These are phyloP conservation scores for Proteles cristata DNA, from an alignment of 2,113 vertebrate species.

Conservation along the genomic window DNA sequence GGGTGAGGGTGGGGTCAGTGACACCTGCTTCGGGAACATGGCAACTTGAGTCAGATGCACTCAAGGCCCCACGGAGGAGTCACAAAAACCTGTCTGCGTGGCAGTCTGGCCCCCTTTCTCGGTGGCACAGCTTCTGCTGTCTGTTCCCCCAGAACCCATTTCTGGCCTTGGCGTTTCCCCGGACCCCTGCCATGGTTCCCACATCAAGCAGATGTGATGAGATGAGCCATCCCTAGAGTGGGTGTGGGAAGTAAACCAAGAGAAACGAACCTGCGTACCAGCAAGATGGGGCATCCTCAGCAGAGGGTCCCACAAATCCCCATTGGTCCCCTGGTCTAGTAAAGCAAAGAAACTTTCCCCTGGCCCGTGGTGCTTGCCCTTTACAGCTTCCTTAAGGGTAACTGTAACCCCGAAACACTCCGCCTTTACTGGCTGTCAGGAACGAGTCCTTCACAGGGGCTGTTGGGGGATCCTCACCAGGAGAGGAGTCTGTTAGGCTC, in stretches of 20 bases:
- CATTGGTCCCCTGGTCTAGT: rapidly evolving
- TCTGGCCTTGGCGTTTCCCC: background rate
- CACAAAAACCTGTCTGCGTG: rapidly evolving
- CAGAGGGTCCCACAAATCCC: background rate
- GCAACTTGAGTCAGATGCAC: background rate
- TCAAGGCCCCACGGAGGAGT: rapidly evolving
- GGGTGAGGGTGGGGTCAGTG: background rate
- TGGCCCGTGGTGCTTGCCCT: background rate
- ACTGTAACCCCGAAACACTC: background rate
- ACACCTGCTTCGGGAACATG: background rate
- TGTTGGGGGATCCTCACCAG: background rate
- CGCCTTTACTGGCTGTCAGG: rapidly evolving
- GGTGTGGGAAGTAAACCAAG: background rate
- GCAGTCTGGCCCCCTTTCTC: background rate
- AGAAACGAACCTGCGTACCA: rapidly evolving
- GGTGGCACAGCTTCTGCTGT: background rate
- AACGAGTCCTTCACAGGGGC: rapidly evolving
- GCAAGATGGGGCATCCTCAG: rapidly evolving
- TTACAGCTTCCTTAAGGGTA: rapidly evolving
- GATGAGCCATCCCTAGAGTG: background rate
- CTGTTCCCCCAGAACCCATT: too few species aligned
- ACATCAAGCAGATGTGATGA: background rate
- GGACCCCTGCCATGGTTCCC: background rate
- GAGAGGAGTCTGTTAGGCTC: background rate
- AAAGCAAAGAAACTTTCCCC: background rate